Base-by-base conservation (phyloP, 2,113 vertebrate species). In the Anser brachyrhynchus region DNA sequence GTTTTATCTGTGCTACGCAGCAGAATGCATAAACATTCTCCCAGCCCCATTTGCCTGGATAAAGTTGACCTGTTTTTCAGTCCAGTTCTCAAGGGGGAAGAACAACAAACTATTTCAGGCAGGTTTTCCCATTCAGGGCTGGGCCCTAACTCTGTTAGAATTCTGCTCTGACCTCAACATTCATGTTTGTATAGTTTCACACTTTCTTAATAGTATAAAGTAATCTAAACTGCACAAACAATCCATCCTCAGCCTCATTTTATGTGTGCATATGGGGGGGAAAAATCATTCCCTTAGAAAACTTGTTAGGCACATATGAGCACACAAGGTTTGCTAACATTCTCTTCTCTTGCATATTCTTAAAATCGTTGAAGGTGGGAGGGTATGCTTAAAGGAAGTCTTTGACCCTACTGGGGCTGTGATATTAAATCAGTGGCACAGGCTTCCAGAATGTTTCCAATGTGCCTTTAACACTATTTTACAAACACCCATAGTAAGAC, bases 81-180 rank as follows among this genome's bases (percentile, higher is more conserved):
- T 71, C 67, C 86, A 83, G 86, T 64, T 93, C 93, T 88, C 91
- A 88, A 75, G 91, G 71, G 86, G 75, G 39, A 83, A 64, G 44
- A 79, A 69, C n/a, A 90, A 85, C 72, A 88, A 90, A 90, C 82
- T 37, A 71, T 84, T 84, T 78, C 21, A 74, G 70, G 55, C 85
- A 95, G 83, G 79, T 86, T 95, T 89, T 86, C 54, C 58, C 93
- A 84, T 80, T 77, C 79, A 62, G 86, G 54, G 86, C 58, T 84
- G 61, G 91, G 84, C 72, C 80, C 72, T 73, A 35, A 46, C 79
- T 77, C 59, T 69, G 43, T 69, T 8, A 89, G 44, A 80, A 86
- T 70, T 61, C 54, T 80, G 44, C 71, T 82, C 41, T 26, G 62
- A 1, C 57, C 57, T 67, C 52, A 33, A 37, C 35, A 54, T 65